Evolutionary conservation across 2,797 vertebrate species (phyloP).

Genomic region (Odontamblyopus lacepedii): DNA sequence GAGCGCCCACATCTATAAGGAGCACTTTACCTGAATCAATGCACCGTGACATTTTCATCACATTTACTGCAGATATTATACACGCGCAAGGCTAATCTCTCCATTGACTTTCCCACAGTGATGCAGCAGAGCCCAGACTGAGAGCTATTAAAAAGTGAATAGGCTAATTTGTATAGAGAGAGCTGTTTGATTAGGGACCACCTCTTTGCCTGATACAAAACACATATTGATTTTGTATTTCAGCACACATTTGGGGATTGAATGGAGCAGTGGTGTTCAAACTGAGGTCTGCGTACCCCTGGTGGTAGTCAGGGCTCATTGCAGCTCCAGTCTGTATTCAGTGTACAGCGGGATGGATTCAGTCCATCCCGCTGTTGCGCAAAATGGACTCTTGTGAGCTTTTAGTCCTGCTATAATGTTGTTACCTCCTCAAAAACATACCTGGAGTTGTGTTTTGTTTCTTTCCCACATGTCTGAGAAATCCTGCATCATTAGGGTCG

Average conservation of each 20-base stretch:
- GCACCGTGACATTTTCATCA: constrained; percentile 7
- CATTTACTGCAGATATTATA: constrained; percentile 10
- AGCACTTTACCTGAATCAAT: constrained; percentile 4
- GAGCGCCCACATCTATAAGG: constrained; percentile 4
- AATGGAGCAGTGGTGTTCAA: not conserved
- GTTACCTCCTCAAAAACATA: too few species aligned
- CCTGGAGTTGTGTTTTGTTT: too few species aligned
- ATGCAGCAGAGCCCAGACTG: not conserved
- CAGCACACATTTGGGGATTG: not conserved
- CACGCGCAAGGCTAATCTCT: constrained; percentile 2
- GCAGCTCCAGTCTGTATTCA: too few species aligned
- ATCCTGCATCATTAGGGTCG: too few species aligned
- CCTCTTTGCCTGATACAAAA: not conserved
- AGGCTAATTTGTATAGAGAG: constrained; percentile 1
- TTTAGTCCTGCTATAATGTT: too few species aligned
- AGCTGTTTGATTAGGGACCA: not conserved
- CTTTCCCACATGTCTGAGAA: too few species aligned
- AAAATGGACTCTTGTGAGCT: too few species aligned
- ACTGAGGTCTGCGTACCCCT: not conserved
- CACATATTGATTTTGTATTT: not conserved
- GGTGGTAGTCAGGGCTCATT: not conserved
- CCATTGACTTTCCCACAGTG: constrained; percentile 3
- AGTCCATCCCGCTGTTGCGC: too few species aligned
- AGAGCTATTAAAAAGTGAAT: not conserved
- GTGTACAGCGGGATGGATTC: too few species aligned